These are phyloP conservation scores for Crenichthys baileyi DNA, from an alignment of 2,797 vertebrate genomes.

Conservation along the genomic window DNA sequence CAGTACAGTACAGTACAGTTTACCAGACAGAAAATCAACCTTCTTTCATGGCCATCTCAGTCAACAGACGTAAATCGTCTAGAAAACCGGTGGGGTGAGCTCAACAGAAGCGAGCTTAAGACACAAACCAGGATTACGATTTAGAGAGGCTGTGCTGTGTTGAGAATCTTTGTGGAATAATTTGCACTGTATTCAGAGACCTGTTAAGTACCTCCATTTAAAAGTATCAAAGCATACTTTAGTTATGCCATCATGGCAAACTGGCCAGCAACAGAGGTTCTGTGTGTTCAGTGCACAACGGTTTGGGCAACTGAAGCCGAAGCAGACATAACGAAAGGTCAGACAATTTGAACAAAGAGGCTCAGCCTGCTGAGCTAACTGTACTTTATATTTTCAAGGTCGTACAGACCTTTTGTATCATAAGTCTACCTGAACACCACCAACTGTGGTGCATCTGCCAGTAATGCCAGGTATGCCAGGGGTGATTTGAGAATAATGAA, in stretches of 20 bases:
- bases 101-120: not conserved
- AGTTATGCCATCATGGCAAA: not conserved
- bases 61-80: not conserved
- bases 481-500: constrained; percentile 79
- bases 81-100: not conserved
- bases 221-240: not conserved
- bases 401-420: not conserved
- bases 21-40: not conserved
- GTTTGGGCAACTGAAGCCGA: not conserved
- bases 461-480: constrained; percentile 10
- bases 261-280: not conserved
- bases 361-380: not conserved
- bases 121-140: not conserved
- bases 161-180: not conserved
- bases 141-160: not conserved
- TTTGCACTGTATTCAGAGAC: not conserved
- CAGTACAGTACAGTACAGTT: not conserved
- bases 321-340: not conserved
- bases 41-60: not conserved
- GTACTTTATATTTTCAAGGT: not conserved
- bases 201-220: too few species aligned
- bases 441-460: not conserved
- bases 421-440: not conserved
- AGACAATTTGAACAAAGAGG: not conserved
- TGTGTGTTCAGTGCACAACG: not conserved